Conservation (phyloP, 2,113 vertebrate genomes). For the Pangasianodon gigas region DNA sequence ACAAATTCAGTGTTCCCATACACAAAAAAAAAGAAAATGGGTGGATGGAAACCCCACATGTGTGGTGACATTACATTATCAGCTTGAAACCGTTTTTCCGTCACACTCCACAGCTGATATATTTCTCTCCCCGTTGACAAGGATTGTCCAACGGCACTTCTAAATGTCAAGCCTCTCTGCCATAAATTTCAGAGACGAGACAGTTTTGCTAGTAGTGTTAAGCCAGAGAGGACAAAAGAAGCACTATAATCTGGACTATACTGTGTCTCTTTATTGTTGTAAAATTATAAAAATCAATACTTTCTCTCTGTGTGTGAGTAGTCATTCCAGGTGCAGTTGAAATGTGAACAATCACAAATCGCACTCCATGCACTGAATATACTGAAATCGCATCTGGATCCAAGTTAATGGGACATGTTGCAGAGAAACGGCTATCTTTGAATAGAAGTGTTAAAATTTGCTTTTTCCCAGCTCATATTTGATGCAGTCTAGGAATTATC, state of each 20-base stretch:
- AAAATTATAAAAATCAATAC: neutral
- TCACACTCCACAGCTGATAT: neutral
- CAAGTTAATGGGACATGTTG: neutral
- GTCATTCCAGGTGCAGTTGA: neutral
- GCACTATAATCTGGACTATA: neutral
- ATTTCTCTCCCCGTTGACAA: neutral
- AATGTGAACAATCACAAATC: neutral
- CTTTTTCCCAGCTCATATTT: neutral
- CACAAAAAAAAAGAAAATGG: neutral
- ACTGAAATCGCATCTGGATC: neutral
- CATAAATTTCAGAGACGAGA: neutral
- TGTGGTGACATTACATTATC: neutral
- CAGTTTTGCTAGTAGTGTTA: neutral
- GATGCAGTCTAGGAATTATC: neutral
- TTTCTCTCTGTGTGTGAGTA: neutral
- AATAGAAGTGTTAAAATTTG: neutral
- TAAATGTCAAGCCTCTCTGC: neutral
- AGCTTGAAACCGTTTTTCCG: neutral
- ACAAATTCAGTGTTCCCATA: too few relatives aligned
- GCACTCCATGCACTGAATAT: neutral
- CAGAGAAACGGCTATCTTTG: neutral
- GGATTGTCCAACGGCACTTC: neutral
- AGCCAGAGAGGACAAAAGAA: neutral
- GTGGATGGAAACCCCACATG: neutral
- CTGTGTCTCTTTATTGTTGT: neutral